phyloP scores from a whole-genome alignment of 2,797 vertebrate genomes.

The Chelon auratus region DNA sequence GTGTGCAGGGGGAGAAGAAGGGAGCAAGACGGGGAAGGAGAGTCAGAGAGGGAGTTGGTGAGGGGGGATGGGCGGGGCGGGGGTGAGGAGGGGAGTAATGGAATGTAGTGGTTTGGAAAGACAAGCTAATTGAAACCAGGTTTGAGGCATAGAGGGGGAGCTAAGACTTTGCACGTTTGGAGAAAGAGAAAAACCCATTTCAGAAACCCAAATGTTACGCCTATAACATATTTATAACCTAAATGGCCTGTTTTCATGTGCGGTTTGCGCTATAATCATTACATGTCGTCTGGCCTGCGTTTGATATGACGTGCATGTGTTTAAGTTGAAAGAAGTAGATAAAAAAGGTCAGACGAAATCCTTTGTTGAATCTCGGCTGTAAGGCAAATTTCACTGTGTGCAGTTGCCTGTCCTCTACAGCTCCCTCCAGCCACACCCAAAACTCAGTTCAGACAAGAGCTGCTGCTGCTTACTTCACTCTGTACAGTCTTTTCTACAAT shows the following conservation, averaged over 20 bases:
- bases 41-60: constrained; percentile 66
- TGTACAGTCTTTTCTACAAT: constrained; percentile 22
- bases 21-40: constrained; percentile 63
- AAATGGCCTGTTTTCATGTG: constrained; percentile 10
- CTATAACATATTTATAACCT: neutral
- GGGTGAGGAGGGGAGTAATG: constrained; percentile 80
- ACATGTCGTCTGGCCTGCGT: neutral
- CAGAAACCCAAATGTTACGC: constrained; percentile 30
- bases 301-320: neutral
- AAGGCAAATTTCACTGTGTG: constrained; percentile 49
- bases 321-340: constrained; percentile 16
- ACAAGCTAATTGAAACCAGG: constrained; percentile 91
- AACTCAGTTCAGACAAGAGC: constrained; percentile 41
- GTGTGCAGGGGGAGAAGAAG: constrained; percentile 63
- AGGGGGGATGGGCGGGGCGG: constrained; percentile 68
- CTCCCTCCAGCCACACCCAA: constrained; percentile 85
- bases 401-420: constrained; percentile 44
- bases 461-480: constrained; percentile 33
- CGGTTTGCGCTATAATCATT: constrained; percentile 1
- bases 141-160: constrained; percentile 77
- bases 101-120: constrained; percentile 91
- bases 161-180: constrained; percentile 69
- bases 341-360: neutral
- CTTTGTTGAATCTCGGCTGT: constrained; percentile 41
- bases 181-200: constrained; percentile 59